Evolutionary conservation across 2,888 invertebrate genomes (phyloP).

Genomic region (Xylocampa areola): DNA sequence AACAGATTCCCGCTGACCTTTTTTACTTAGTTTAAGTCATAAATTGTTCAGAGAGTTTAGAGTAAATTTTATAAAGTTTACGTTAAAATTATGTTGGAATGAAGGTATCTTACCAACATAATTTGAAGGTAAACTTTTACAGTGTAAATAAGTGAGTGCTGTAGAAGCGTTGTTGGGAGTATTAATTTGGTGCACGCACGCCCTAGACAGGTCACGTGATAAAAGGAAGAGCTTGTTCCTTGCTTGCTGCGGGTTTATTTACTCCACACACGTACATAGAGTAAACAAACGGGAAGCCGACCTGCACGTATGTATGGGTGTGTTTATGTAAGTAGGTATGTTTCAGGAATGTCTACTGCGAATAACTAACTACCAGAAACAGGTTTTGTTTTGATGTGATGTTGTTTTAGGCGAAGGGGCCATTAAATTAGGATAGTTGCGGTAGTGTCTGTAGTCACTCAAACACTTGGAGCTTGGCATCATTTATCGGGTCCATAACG

Average conservation of each 20-base stretch:
- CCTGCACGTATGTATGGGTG: not conserved
- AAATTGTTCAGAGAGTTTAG: slow-evolving; percentile 53
- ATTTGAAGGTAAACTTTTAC: too few species aligned
- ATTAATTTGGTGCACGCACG: slow-evolving; percentile 41
- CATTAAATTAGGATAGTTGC: not conserved
- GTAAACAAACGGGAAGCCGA: slow-evolving; percentile 39
- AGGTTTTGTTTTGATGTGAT: slow-evolving; percentile 24
- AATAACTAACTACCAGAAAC: slow-evolving; percentile 18
- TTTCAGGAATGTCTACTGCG: slow-evolving; percentile 25
- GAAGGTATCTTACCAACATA: too few species aligned
- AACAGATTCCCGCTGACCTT: slow-evolving; percentile 67
- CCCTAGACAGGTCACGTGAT: slow-evolving; percentile 35
- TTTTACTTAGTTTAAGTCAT: slow-evolving; percentile 60
- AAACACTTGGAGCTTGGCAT: too few species aligned
- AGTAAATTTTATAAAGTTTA: slow-evolving; percentile 24
- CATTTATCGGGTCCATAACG: too few species aligned
- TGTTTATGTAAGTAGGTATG: slow-evolving; percentile 11
- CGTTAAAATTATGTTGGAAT: slow-evolving; percentile 20
- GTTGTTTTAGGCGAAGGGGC: slow-evolving; percentile 17
- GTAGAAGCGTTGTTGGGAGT: slow-evolving; percentile 9
- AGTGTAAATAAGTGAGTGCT: slow-evolving; percentile 22
- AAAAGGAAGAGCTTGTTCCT: slow-evolving; percentile 27
- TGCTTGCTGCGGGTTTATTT: slow-evolving; percentile 29
- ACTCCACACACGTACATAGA: slow-evolving; percentile 30
- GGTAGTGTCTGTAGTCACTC: not conserved